A percentile compares a stretch with the other conserved stretches of the same genome.
Evolutionary conservation across 2,888 invertebrate genomes (phyloP).

Genomic region (Ichneumon xanthorius): DNA sequence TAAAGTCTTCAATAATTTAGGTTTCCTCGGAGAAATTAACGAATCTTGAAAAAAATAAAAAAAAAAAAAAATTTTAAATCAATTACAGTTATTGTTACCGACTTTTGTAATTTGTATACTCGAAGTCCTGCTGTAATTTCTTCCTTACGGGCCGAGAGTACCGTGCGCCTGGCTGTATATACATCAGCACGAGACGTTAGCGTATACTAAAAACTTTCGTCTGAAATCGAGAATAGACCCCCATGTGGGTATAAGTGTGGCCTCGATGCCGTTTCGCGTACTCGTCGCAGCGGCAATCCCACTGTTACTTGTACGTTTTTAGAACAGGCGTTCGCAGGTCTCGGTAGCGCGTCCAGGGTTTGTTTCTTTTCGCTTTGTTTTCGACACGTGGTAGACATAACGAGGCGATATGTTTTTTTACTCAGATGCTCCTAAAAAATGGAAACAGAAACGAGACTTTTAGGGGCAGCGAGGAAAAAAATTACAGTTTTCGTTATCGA

Average conservation of each 20-base stretch:
- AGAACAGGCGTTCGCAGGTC: conserved; percentile 1
- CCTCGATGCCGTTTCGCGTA: not conserved
- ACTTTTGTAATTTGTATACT: too few relatives aligned
- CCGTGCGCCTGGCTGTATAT: too few relatives aligned
- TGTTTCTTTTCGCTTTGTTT: not conserved
- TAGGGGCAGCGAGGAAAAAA: too few relatives aligned
- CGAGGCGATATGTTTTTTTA: too few relatives aligned
- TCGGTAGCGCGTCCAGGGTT: not conserved
- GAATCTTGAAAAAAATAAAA: too few relatives aligned
- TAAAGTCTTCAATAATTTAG: too few relatives aligned
- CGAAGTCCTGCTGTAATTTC: conserved; percentile 27
- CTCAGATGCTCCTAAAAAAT: too few relatives aligned
- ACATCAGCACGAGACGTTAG: not conserved
- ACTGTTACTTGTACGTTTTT: conserved; percentile 50
- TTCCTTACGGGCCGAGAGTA: not conserved
- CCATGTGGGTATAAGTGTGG: not conserved
- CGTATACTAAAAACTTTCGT: not conserved
- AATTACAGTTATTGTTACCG: too few relatives aligned
- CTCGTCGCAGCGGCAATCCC: conserved; percentile 17
- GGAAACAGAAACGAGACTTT: too few relatives aligned
- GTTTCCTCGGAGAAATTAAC: too few relatives aligned
- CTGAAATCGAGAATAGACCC: not conserved
- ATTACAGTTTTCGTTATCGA: too few relatives aligned
- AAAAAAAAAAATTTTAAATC: too few relatives aligned
- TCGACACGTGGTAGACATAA: not conserved